Evolutionary conservation across 2,113 vertebrate species (phyloP).

Genomic region (Malurus alboscapulatus): DNA sequence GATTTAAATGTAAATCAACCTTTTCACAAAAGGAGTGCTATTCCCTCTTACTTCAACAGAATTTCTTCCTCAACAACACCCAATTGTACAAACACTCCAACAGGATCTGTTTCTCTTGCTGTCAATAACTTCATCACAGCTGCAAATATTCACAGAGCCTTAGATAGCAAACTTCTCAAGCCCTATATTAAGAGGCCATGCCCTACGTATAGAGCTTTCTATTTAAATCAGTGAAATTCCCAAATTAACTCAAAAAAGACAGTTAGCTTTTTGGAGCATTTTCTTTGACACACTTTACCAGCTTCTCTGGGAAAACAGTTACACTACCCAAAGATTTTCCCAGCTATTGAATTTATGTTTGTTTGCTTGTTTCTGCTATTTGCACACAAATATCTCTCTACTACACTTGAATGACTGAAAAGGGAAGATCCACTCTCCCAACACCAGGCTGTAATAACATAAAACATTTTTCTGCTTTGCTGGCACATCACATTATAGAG

Average conservation of each 20-base stretch:
- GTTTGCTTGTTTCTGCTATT: conserved; percentile 50
- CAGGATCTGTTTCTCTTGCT: not conserved
- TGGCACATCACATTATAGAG: conserved; percentile 58
- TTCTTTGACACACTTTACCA: not conserved
- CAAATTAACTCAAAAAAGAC: not conserved
- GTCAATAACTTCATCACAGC: not conserved
- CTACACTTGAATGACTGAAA: conserved; percentile 26
- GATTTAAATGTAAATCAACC: conserved; percentile 40
- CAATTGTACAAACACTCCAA: not conserved
- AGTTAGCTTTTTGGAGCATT: not conserved
- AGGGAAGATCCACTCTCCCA: conserved; percentile 29
- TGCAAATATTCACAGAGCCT: not conserved
- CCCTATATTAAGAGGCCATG: not conserved
- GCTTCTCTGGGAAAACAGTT: conserved; percentile 8
- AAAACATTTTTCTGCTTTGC: conserved; percentile 60
- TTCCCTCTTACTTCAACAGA: not conserved
- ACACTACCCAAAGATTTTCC: conserved; percentile 10
- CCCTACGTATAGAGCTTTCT: not conserved
- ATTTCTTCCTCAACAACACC: not conserved
- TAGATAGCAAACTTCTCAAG: not conserved
- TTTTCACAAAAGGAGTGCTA: conserved; percentile 4
- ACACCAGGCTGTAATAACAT: conserved; percentile 32
- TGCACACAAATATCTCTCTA: conserved; percentile 54
- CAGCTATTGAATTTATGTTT: conserved; percentile 45
- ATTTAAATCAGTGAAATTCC: not conserved